phyloP scores from a whole-genome alignment of 1,140 invertebrate species.

The Apis florea region DNA sequence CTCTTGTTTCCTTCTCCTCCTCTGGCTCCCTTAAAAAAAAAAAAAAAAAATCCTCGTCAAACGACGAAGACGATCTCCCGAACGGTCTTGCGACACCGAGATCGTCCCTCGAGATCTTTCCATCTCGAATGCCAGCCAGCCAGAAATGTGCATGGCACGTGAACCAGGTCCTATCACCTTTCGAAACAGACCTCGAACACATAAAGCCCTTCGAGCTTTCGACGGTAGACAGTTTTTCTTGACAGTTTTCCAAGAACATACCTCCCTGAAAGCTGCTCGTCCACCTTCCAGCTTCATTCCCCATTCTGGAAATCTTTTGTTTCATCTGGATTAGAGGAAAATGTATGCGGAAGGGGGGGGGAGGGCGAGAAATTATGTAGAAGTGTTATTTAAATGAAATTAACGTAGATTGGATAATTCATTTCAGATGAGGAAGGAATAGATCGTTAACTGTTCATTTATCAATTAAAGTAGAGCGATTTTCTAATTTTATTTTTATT shows the following conservation, averaged over 20 bases:
- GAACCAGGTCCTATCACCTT: conserved; percentile 50
- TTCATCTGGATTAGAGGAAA: background rate
- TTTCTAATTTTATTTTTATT: no score
- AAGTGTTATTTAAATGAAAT: background rate
- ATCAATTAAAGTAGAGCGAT: no score
- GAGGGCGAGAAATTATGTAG: background rate
- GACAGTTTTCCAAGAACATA: conserved; percentile 26
- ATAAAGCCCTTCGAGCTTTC: background rate
- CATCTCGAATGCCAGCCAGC: conserved; percentile 20
- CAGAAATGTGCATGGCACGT: conserved; percentile 57
- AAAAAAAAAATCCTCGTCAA: conserved; percentile 4
- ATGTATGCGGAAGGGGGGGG: no score
- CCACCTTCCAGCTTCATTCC: background rate
- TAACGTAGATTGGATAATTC: no score
- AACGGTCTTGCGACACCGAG: conserved; percentile 37
- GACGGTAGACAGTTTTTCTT: conserved; percentile 19
- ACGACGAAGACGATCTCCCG: conserved; percentile 23
- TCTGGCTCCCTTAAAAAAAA: background rate
- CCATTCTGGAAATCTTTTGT: background rate
- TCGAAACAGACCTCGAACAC: conserved; percentile 14
- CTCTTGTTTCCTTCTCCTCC: conserved; percentile 32
- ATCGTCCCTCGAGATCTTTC: conserved; percentile 43
- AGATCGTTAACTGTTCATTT: no score
- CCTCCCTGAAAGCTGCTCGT: background rate
- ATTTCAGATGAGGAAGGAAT: no score